Evolutionary conservation across 35 echinoderm and acorn worm genomes (phyloP).

Genomic region (Anneissia japonica): DNA sequence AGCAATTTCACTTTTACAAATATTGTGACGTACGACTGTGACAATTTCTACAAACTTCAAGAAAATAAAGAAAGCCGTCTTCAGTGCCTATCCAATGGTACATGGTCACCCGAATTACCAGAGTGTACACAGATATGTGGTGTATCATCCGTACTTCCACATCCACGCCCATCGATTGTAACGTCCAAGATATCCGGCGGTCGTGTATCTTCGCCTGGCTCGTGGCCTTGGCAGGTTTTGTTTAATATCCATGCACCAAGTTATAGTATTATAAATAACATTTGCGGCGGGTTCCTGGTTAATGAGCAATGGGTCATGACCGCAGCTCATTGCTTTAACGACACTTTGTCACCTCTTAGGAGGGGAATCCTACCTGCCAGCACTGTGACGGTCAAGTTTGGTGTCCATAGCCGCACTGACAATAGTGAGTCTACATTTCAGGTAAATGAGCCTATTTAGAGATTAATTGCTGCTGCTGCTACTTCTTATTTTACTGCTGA

Average conservation of each 20-base stretch:
- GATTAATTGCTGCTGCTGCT: too few species aligned
- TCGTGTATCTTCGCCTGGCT: neutral
- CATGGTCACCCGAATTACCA: conserved; percentile 10
- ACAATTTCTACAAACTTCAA: conserved; percentile 23
- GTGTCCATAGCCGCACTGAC: too few species aligned
- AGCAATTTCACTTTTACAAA: conserved; percentile 45
- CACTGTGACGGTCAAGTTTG: too few species aligned
- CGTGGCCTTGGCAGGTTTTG: conserved; percentile 39
- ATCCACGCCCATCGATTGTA: neutral
- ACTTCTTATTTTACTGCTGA: too few species aligned
- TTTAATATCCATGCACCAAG: neutral
- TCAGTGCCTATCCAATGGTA: conserved; percentile 4
- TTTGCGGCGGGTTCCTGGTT: conserved; percentile 27
- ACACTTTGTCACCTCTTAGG: too few species aligned
- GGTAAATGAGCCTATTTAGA: too few species aligned
- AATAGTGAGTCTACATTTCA: too few species aligned
- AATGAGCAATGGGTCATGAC: conserved; percentile 50
- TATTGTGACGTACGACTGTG: conserved; percentile 16
- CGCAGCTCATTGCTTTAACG: conserved; percentile 39
- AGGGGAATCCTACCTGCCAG: too few species aligned
- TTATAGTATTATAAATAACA: neutral
- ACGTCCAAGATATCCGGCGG: neutral
- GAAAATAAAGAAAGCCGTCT: neutral
- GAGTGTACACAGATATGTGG: conserved; percentile 16
- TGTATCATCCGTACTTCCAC: neutral